Base-by-base conservation (phyloP, 2,113 vertebrate genomes). In the Zapornia atra region DNA sequence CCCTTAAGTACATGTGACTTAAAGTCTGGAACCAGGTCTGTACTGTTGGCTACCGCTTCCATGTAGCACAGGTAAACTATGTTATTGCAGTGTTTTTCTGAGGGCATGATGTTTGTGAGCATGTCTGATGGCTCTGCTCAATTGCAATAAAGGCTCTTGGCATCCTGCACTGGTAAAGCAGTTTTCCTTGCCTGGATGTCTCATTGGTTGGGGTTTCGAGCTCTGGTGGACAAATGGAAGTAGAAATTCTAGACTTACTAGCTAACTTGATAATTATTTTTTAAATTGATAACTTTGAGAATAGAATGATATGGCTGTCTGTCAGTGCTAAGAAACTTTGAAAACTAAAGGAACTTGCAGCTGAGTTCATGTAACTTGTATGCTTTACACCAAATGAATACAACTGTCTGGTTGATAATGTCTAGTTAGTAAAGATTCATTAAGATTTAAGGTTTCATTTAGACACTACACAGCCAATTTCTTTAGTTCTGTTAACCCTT, bases 41-140 rank as follows among this genome's bases (percentile, higher is more conserved):
- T 21, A 28, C 66, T 46, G 31, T 6, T 54, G 38, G 11, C 42
- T 34, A 2, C 24, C 4, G 26, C 44, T 17, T 15, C 28, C 10
- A 5, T 1, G 10, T 33, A 3, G 5, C 44, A 3, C 14, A 60
- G 26, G 15, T 25, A 9, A 34, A 10, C 40, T 11, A 8, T 15
- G 40, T 6, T 10, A 38, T 5, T 80, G 56, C 65, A 11, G 11
- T 42, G 46, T 24, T 56, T 56, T 70, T 38, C 15, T 46, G 25
- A 6, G 5, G 7, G 14, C 9, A 28, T 22, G n/a, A 15, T n/a
- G 34, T 16, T 69, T 8, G 2, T 1, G 15, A n/a, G 21, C 61
- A 38, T 9, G 40, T 61, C 26, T 25, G 22, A 22, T 31, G 26
- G 22, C 26, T 85, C 36, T 85, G 36, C 65, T 82, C 8, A 10